These are phyloP conservation scores for Timema cristinae DNA, from an alignment of 2,888 invertebrate genomes.

Conservation along the genomic window DNA sequence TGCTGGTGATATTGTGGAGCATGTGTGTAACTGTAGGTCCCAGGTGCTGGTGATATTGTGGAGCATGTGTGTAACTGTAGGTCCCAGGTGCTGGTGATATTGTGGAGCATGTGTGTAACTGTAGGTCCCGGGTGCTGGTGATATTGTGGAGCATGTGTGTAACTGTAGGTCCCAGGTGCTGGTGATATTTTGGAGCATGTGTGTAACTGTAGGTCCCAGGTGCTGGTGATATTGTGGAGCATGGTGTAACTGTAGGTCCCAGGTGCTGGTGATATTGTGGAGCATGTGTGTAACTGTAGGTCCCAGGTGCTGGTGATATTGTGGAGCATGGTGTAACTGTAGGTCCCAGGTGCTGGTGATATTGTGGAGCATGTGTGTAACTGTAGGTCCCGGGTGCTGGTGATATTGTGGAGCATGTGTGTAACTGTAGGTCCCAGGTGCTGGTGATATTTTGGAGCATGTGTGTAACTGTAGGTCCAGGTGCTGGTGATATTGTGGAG, in stretches of 20 bases:
- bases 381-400: too few relatives aligned
- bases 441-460: neutral
- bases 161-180: neutral
- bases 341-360: neutral
- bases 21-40: conserved; percentile 44
- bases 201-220: conserved; percentile 44
- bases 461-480: too few relatives aligned
- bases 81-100: neutral
- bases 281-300: conserved; percentile 44
- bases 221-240: too few relatives aligned
- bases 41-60: too few relatives aligned
- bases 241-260: neutral
- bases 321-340: neutral
- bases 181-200: neutral
- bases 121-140: too few relatives aligned
- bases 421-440: neutral
- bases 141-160: neutral
- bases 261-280: neutral
- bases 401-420: neutral
- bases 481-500: too few relatives aligned
- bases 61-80: neutral
- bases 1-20: neutral
- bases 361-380: conserved; percentile 44
- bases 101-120: conserved; percentile 44
- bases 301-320: too few relatives aligned